Evolutionary conservation across 37 sponge, comb jelly and placozoan species (phyloP), one percentile per base, ranked within the genome.

Genomic region (Beroe forskalii): DNA sequence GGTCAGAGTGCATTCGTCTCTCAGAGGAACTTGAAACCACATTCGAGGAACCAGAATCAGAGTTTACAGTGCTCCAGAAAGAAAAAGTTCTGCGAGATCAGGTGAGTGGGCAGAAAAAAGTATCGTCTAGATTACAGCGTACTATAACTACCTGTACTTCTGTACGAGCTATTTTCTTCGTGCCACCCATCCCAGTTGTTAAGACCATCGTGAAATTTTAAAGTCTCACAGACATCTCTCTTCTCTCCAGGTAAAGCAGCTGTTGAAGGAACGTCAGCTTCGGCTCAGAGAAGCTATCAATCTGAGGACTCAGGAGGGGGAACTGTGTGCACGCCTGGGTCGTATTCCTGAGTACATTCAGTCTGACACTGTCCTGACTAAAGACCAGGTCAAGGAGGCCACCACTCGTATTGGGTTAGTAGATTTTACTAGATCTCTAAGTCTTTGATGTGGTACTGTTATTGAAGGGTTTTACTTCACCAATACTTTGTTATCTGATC

Each of bases 341-440:
- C 37, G 86, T 24, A 80, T 80, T 44, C 86, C 86, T 44, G 86
- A 80, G 30, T 80, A 80, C 86, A 80, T 80, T n/a, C 86, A 80
- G 48, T 80, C 86, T 3, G 86, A 80, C 55, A 80, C 86, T 0
- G 55, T 80, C 17, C 55, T 80, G 1, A 42, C 86, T 25, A 80
- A 80, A 23, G 48, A 80, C 0, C 86, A 80, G 27, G 55, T 80
- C 27, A 80, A 80, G 86, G 86, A 80, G 30, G 86, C 86, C 25
- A 80, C 40, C 27, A 80, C 86, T 43, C 44, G 86, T 14, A 80
- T 80, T 1, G 44, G 55, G 86, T 80, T 41, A 41, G 48, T 80
- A 12, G 27, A 63, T n/a, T n/a, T n/a, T n/a, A n/a, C n/a, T n/a
- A n/a, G n/a, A n/a, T n/a, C n/a, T n/a, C n/a, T n/a, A n/a, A n/a